Percentiles rank a stretch among this genome's conserved stretches.
Conservation (phyloP, 2,888 invertebrate genomes). For the Spatulosminthurus flaviceps region DNA sequence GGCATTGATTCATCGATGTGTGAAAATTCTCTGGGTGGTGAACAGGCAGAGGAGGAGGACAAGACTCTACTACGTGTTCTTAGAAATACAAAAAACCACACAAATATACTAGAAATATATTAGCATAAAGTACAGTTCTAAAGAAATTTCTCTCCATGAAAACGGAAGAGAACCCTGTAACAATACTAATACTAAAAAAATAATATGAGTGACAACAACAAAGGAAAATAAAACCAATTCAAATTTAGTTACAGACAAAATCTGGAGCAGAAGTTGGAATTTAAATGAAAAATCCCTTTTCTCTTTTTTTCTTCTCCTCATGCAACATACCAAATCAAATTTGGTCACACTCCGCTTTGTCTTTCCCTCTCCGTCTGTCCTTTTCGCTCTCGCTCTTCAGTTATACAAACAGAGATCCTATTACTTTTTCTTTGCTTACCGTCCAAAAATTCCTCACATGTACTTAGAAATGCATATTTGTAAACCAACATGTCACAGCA, state of each 20-base stretch:
- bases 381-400: too few species aligned
- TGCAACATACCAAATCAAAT: background rate
- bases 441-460: slow-evolving; percentile 7
- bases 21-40: too few species aligned
- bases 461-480: background rate
- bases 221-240: background rate
- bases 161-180: background rate
- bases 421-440: background rate
- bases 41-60: too few species aligned
- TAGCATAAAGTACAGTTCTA: too few species aligned
- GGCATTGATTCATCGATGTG: background rate
- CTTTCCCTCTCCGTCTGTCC: background rate
- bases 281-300: too few species aligned
- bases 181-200: background rate
- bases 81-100: too few species aligned
- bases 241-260: background rate
- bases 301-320: too few species aligned
- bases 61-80: too few species aligned
- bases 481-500: background rate
- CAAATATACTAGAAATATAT: too few species aligned
- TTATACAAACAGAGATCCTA: background rate
- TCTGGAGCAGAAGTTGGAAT: too few species aligned
- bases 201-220: background rate
- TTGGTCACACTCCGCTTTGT: slow-evolving; percentile 9
- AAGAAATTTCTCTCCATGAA: too few species aligned